Conservation (phyloP, 2,888 invertebrate genomes). For the Ochropleura plecta region DNA sequence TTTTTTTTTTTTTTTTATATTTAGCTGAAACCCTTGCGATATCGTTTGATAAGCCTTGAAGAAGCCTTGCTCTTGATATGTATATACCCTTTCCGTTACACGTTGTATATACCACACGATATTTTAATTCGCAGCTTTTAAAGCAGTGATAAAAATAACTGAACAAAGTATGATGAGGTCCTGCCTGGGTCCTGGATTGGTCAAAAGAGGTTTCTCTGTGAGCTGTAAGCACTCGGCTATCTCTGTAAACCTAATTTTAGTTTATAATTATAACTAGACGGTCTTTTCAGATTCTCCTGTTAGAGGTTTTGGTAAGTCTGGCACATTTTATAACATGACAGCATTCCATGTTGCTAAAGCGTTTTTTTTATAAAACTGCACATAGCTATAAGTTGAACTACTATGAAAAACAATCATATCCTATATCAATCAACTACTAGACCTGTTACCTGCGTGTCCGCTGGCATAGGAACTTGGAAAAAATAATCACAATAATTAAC, state of each 20-base stretch:
- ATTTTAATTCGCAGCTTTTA: not conserved
- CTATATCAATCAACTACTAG: too few species aligned
- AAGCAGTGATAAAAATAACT: not conserved
- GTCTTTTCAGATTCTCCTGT: constrained; percentile 39
- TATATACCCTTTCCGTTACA: too few species aligned
- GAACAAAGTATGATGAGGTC: not conserved
- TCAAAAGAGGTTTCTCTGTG: not conserved
- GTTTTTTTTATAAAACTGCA: too few species aligned
- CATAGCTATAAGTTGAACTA: not conserved
- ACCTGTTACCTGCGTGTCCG: too few species aligned
- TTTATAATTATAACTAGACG: not conserved
- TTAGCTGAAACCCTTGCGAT: too few species aligned
- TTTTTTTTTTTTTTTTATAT: too few species aligned
- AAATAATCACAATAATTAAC: not conserved
- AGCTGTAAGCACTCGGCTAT: not conserved
- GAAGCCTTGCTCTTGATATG: too few species aligned
- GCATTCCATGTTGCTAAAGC: not conserved
- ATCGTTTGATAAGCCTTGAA: too few species aligned
- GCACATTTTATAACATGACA: not conserved
- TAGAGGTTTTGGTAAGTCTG: constrained; percentile 37
- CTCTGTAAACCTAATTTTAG: not conserved
- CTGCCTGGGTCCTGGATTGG: not conserved
- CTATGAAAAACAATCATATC: too few species aligned
- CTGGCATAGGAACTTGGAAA: not conserved
- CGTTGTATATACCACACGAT: not conserved